These are phyloP conservation scores for Spatulosminthurus flaviceps DNA, from an alignment of 2,888 invertebrate species.

Conservation along the genomic window DNA sequence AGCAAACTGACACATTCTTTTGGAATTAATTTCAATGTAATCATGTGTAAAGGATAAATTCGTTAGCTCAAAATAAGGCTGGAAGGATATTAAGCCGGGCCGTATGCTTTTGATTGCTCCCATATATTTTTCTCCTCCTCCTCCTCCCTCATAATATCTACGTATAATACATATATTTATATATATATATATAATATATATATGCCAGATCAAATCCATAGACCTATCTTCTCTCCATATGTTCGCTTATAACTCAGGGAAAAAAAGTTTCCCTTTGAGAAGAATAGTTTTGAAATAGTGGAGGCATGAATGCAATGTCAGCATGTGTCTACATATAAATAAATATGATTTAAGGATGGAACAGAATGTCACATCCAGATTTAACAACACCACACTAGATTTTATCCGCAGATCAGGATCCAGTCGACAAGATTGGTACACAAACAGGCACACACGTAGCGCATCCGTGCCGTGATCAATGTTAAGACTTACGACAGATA, in stretches of 20 bases:
- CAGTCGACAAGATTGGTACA: conserved; percentile 39
- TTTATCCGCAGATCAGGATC: conserved; percentile 39
- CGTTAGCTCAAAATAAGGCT: conserved; percentile 19
- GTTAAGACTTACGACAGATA: conserved; percentile 40
- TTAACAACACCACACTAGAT: conserved; percentile 37
- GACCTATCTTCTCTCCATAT: background rate
- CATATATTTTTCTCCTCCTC: conserved; percentile 29
- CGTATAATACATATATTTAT: too few species aligned
- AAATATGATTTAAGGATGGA: conserved; percentile 43
- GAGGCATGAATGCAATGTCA: conserved; percentile 25
- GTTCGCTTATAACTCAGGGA: background rate
- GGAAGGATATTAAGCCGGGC: background rate
- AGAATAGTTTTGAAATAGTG: conserved; percentile 20
- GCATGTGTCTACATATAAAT: conserved; percentile 40
- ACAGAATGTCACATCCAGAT: conserved; percentile 46
- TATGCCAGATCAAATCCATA: too few species aligned
- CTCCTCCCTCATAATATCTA: background rate
- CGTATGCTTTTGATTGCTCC: conserved; percentile 36
- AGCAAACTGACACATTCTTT: conserved; percentile 1
- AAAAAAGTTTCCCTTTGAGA: conserved; percentile 8
- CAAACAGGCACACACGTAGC: conserved; percentile 43
- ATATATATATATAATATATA: too few species aligned
- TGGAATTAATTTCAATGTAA: conserved; percentile 17
- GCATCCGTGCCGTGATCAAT: conserved; percentile 44
- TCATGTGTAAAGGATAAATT: conserved; percentile 26